phyloP scores from a whole-genome alignment of 2,797 vertebrate genomes.

The Holocentrus rufus region DNA sequence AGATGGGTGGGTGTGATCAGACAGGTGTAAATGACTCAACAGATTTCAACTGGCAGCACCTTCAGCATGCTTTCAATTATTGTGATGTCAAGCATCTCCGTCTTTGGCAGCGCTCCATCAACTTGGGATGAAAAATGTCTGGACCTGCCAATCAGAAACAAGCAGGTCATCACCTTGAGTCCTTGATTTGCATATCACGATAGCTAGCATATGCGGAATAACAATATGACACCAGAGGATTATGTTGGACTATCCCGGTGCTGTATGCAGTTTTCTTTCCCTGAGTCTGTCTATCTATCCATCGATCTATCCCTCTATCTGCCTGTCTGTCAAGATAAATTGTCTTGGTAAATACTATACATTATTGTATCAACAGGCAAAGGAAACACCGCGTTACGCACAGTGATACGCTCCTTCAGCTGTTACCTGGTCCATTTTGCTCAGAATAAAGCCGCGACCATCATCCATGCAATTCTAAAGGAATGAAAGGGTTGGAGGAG shows the following conservation, averaged over 20 bases:
- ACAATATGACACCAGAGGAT: slow-evolving; percentile 2
- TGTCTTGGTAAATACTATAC: not conserved
- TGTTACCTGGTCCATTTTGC: not conserved
- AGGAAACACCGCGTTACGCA: slow-evolving; percentile 7
- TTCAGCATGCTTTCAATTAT: slow-evolving; percentile 42
- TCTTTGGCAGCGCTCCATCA: slow-evolving; percentile 52
- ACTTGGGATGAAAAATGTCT: slow-evolving; percentile 42
- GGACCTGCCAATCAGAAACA: slow-evolving; percentile 39
- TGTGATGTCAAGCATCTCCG: slow-evolving; percentile 22
- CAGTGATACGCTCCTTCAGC: slow-evolving; percentile 8
- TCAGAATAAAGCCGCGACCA: not conserved
- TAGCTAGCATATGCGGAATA: slow-evolving; percentile 13
- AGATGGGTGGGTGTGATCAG: slow-evolving; percentile 25
- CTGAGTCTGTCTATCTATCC: too few species aligned
- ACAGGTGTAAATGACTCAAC: slow-evolving; percentile 44
- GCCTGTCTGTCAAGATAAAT: not conserved
- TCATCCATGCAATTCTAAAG: slow-evolving; percentile 17
- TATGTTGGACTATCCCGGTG: slow-evolving; percentile 1
- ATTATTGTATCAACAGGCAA: slow-evolving; percentile 16
- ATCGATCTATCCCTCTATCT: not conserved
- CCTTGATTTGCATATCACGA: slow-evolving; percentile 14
- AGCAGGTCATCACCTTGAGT: slow-evolving; percentile 19
- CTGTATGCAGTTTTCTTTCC: not conserved
- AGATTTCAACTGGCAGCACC: slow-evolving; percentile 22
- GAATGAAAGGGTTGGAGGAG: slow-evolving; percentile 49